Evolutionary conservation across 2,888 invertebrate genomes (phyloP).

Genomic region (Megastigmus dorsalis): DNA sequence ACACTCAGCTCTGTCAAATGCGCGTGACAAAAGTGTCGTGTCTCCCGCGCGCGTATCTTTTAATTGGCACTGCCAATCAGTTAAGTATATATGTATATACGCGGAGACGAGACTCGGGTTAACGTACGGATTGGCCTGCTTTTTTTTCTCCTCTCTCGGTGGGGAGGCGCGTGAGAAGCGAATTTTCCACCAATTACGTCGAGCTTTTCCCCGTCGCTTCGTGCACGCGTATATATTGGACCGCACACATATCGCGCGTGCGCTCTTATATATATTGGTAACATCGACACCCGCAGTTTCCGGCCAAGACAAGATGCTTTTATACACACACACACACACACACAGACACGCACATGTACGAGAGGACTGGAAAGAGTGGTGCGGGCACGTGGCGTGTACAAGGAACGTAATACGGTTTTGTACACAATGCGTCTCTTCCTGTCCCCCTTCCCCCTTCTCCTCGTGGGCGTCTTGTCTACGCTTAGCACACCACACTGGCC

Average conservation of each 20-base stretch:
- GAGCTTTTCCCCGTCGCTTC: neutral
- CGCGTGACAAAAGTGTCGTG: too few species aligned
- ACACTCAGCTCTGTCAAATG: too few species aligned
- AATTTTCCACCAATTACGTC: constrained; percentile 5
- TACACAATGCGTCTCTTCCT: constrained; percentile 32
- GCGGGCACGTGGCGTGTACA: constrained; percentile 35
- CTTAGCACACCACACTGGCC: neutral
- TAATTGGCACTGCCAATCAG: constrained; percentile 21
- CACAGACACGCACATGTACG: too few species aligned
- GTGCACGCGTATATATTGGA: neutral
- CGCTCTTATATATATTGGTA: too few species aligned
- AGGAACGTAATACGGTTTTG: constrained; percentile 27
- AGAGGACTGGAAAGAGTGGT: too few species aligned
- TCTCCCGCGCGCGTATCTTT: neutral
- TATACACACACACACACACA: too few species aligned
- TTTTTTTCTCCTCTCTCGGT: neutral
- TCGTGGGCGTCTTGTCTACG: constrained; percentile 6
- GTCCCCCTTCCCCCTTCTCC: neutral
- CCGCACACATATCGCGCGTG: too few species aligned
- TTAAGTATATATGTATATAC: too few species aligned
- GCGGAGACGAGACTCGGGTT: neutral
- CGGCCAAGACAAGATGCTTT: neutral
- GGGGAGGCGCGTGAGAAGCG: neutral
- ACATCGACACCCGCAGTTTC: constrained; percentile 25
- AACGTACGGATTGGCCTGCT: constrained; percentile 23